Evolutionary conservation across 1,140 invertebrate genomes (phyloP), one percentile per base, ranked within the genome.

Genomic region (Tyrophagus putrescentiae): DNA sequence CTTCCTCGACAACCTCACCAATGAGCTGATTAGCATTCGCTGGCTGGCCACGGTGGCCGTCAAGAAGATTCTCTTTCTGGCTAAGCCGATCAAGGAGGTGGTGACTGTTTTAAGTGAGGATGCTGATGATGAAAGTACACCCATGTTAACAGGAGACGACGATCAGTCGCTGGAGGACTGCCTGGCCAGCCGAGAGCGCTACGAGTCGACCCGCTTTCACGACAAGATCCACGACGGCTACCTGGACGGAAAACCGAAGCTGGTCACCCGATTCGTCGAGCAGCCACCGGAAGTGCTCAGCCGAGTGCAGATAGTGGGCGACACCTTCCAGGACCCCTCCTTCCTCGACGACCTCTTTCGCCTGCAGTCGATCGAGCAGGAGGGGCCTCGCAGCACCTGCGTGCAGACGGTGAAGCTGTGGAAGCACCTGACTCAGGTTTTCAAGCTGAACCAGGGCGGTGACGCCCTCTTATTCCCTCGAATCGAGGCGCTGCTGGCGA

Each of bases 11-110:
- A 75, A 79, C 25, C 72, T 90, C 0, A 74, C 86, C 7, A 79
- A 86, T 70, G 87, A 90, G 63, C 81, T 83, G 2, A 73, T 92
- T 31, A 73, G 78, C 13, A 78, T 88, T 41, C 76, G 87, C 62
- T 84, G 84, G 68, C 75, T 80, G n/a, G 80, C 83, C 0, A 72
- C 81, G 1, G 74, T 73, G 50, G 69, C 70, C 23, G 68, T 84
- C n/a, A 72, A 6, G 45, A 48, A 48, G 45, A 48, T 48, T 48
- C 18, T 48, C 7, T 48, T 25, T 21, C 31, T 48, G 45, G 7
- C 31, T 21, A 48, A 48, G 21, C 45, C 45, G 31, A 48, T 25
- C 21, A 48, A 48, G 21, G 7, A 6, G 31, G 31, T 7, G 7
- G 7, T 25, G 31, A n/a, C n/a, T n/a, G n/a, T n/a, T n/a, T n/a